These are phyloP conservation scores for Potamilus streckersoni DNA, from an alignment of 1,140 invertebrate species.

Conservation along the genomic window DNA sequence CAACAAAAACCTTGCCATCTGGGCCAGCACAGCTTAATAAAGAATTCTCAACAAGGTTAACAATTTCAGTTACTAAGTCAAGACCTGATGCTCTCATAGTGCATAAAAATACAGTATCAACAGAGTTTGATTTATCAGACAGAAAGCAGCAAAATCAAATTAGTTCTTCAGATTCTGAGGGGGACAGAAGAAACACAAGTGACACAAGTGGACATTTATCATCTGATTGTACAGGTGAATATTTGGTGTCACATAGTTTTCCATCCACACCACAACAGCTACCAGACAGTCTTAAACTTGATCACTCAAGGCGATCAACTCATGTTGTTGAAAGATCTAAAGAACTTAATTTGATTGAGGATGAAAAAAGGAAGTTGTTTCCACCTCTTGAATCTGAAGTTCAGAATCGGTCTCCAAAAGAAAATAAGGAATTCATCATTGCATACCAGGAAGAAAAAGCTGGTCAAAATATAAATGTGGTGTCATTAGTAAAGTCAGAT, in stretches of 20 bases:
- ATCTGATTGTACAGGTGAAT: not conserved
- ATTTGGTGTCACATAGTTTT: conserved; percentile 25
- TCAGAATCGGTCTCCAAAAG: no score
- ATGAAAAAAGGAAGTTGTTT: conserved; percentile 33
- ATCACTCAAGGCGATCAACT: conserved; percentile 52
- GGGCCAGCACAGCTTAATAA: conserved; percentile 18
- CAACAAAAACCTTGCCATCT: conserved; percentile 32
- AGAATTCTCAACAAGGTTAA: conserved; percentile 32
- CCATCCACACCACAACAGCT: conserved; percentile 39
- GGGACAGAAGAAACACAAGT: not conserved
- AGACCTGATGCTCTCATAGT: conserved; percentile 47
- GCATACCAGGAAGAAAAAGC: not conserved
- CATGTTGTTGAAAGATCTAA: conserved; percentile 52
- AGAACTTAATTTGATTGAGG: conserved; percentile 35
- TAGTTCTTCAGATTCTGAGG: not conserved
- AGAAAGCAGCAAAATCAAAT: not conserved
- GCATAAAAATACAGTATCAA: conserved; percentile 5
- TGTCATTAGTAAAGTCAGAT: not conserved
- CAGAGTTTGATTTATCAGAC: not conserved
- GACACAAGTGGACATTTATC: not conserved
- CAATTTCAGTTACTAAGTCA: conserved; percentile 54
- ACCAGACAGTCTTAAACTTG: conserved; percentile 45
- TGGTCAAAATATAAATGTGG: not conserved
- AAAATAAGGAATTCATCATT: not conserved
- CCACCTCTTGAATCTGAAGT: not conserved